Conservation (phyloP, 2,797 vertebrate species). For the Sternarchorhynchus goeldii region DNA sequence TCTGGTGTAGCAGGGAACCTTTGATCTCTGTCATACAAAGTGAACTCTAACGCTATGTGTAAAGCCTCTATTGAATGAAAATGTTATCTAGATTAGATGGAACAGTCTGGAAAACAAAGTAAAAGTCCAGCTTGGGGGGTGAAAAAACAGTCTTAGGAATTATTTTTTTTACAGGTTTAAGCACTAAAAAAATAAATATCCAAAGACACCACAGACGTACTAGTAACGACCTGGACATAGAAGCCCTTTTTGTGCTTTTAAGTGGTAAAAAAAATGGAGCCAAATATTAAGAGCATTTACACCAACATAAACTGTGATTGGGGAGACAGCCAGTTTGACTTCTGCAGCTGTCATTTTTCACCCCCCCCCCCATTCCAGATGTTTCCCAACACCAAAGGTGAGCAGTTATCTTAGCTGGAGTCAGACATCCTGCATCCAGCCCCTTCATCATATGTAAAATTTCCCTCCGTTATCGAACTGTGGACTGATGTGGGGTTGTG, state of each 20-base stretch:
- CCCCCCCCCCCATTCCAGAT: neutral
- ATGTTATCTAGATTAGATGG: neutral
- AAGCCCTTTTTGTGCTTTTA: neutral
- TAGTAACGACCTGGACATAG: no score
- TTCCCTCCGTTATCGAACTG: conserved; percentile 10
- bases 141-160: neutral
- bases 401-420: neutral
- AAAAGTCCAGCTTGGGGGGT: neutral
- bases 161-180: neutral
- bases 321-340: neutral
- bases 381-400: neutral
- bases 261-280: neutral
- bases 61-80: neutral
- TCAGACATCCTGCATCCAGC: conserved; percentile 1
- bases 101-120: neutral
- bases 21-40: no score
- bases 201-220: neutral
- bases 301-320: conserved; percentile 10
- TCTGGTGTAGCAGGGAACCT: neutral
- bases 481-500: conserved; percentile 16
- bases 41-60: neutral
- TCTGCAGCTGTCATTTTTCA: neutral
- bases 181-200: neutral
- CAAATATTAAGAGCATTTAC: neutral
- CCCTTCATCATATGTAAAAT: neutral